These are phyloP conservation scores for Drosophila ohnishii DNA, from an alignment of 1,140 invertebrate species.

Conservation along the genomic window DNA sequence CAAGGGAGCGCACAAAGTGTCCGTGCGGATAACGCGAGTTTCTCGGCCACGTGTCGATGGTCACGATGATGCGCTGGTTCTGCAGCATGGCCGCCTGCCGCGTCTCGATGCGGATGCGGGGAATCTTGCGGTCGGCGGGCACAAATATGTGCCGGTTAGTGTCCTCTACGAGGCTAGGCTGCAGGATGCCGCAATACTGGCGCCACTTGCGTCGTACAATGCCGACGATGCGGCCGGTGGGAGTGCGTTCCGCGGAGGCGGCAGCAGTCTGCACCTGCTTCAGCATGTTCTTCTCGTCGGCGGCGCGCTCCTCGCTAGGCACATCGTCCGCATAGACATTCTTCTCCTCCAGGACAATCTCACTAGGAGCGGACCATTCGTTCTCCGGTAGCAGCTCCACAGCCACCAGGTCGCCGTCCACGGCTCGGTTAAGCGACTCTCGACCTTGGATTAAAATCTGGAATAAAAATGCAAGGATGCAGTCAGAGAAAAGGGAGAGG, in stretches of 20 bases:
- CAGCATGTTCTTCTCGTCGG: constrained; percentile 66
- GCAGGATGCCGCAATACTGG: constrained; percentile 97
- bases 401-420: constrained; percentile 97
- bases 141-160: constrained; percentile 92
- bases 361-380: constrained; percentile 94
- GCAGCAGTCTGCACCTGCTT: constrained; percentile 80
- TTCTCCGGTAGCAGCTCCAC: constrained; percentile 94
- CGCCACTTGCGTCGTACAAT: constrained; percentile 98
- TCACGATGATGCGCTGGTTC: constrained; percentile 94
- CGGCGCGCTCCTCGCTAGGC: constrained; percentile 84
- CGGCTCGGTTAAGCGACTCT: constrained; percentile 94
- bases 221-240: constrained; percentile 95
- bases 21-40: constrained; percentile 91
- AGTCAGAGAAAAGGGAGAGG: background rate
- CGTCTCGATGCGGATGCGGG: constrained; percentile 96
- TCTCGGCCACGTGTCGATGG: constrained; percentile 96
- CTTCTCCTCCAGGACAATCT: constrained; percentile 93
- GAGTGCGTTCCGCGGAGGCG: constrained; percentile 84
- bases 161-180: constrained; percentile 90
- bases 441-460: constrained; percentile 96
- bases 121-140: constrained; percentile 94
- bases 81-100: constrained; percentile 91
- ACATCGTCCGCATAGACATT: constrained; percentile 89
- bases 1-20: constrained; percentile 94
- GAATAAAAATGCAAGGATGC: constrained; percentile 10